Base-by-base conservation (phyloP, 2,888 invertebrate genomes). In the Rhingia rostrata region DNA sequence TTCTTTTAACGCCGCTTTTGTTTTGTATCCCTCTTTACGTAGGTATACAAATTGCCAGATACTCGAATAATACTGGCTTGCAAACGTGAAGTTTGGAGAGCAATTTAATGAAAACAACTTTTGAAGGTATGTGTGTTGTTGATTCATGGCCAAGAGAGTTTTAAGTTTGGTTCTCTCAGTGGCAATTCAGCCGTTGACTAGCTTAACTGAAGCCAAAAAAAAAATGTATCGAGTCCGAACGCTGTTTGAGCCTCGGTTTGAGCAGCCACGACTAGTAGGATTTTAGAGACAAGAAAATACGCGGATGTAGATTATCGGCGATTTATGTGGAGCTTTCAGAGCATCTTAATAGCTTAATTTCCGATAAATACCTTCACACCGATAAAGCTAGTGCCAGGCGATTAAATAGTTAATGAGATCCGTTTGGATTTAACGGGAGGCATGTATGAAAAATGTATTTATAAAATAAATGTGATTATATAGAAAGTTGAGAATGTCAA, bases 11-110 rank as follows among this genome's bases (percentile, higher is more conserved):
- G 41, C 22, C 33, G 14, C 10, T 73, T 74, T 73, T 83, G 73
- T 83, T 78, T 79, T 73, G 78, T 41, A 41, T 49, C 45, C 43
- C 63, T 73, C 63, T 78, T 73, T 78, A 61, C 67, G 63, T 45
- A 61, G 63, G 63, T 45, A 6, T 51, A 45, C 49, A 67, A 66
- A 32, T 58, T 45, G 45, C 43, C 51, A 69, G 32, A 10, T 7
- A 43, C 14, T 49, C 7, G 1, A 37, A 4, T 30, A 9, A 12
- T 7, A 22, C 30, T 22, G 10, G 30, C 9, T 6, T 14, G 6
- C 3, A 6, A 51, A 0, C 37, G 30, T 41, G 30, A 4, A 22
- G 49, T 9, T 3, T 45, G 45, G 35, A 63, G 22, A 64, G 51
- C 10, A 6, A 53, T 43, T 53, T 39, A 10, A n/a, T 56, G 32